Evolutionary conservation across 92 coral and sea anemone species (phyloP).

Genomic region (Porites cylindrica): DNA sequence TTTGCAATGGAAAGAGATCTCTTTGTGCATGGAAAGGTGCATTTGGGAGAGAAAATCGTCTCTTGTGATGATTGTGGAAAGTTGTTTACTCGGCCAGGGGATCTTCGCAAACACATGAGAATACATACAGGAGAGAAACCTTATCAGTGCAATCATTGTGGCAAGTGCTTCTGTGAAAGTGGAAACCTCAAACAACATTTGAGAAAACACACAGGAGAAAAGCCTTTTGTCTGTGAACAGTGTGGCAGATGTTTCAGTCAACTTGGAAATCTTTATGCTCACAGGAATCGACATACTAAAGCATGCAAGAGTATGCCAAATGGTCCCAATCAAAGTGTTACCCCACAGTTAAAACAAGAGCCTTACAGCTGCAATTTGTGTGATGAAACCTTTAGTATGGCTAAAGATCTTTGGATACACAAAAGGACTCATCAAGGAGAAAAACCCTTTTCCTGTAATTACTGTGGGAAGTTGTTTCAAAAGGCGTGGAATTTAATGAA

Average conservation of each 20-base stretch:
- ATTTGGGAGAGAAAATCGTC: background rate
- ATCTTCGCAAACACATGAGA: background rate
- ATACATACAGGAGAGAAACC: slow-evolving; percentile 48
- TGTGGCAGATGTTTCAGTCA: background rate
- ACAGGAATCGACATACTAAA: background rate
- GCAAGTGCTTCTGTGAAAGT: slow-evolving; percentile 4
- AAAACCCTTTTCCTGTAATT: background rate
- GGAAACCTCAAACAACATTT: slow-evolving; percentile 1
- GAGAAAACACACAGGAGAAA: slow-evolving; percentile 41
- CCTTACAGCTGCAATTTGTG: background rate
- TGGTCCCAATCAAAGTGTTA: too few species aligned
- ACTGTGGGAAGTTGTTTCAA: background rate
- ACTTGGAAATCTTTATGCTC: background rate
- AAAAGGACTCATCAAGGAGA: background rate
- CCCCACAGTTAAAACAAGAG: background rate
- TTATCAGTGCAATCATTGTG: slow-evolving; percentile 32
- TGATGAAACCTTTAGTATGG: background rate
- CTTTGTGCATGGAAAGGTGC: background rate
- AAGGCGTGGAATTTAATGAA: background rate
- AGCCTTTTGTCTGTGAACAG: slow-evolving; percentile 39
- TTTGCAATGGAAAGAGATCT: background rate
- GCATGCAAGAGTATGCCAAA: background rate
- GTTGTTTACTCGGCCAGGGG: background rate
- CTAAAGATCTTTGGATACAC: background rate
- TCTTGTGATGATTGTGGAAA: background rate